Percentiles rank a stretch among this genome's conserved stretches.
Conservation (phyloP, 2,113 vertebrate genomes). For the Sylvia atricapilla region DNA sequence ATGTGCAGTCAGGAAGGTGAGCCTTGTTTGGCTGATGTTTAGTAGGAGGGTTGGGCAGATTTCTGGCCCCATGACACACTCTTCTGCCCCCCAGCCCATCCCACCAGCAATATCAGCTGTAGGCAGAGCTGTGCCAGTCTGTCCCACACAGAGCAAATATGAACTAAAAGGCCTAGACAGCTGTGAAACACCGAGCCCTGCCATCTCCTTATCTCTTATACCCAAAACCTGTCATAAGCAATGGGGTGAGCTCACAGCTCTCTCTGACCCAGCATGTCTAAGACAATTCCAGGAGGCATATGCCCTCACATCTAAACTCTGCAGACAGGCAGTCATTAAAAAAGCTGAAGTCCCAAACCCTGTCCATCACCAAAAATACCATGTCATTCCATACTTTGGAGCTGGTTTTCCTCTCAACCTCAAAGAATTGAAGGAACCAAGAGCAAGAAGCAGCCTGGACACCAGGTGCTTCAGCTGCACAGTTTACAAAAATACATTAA, state of each 20-base stretch:
- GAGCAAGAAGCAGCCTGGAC: neutral
- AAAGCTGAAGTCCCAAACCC: neutral
- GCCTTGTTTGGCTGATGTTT: neutral
- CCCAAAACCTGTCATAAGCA: neutral
- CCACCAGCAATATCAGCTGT: rapidly evolving
- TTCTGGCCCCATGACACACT: rapidly evolving
- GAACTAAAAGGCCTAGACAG: neutral
- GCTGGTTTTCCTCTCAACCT: neutral
- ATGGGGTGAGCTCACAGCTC: neutral
- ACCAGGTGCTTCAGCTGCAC: neutral
- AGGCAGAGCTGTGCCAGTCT: neutral
- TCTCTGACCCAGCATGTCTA: neutral
- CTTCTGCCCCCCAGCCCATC: neutral
- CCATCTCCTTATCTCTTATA: neutral
- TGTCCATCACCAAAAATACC: neutral
- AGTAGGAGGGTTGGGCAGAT: neutral
- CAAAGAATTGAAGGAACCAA: neutral
- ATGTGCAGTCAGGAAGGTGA: neutral
- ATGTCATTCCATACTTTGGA: neutral
- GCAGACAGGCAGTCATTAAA: neutral
- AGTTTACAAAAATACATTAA: neutral
- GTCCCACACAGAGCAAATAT: neutral
- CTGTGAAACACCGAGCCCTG: neutral
- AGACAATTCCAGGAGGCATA: neutral
- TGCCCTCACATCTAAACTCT: neutral